Percentiles rank a stretch among this genome's conserved stretches.
These are phyloP conservation scores for Liposcelis brunnea DNA, from an alignment of 2,888 invertebrate species.

Conservation along the genomic window DNA sequence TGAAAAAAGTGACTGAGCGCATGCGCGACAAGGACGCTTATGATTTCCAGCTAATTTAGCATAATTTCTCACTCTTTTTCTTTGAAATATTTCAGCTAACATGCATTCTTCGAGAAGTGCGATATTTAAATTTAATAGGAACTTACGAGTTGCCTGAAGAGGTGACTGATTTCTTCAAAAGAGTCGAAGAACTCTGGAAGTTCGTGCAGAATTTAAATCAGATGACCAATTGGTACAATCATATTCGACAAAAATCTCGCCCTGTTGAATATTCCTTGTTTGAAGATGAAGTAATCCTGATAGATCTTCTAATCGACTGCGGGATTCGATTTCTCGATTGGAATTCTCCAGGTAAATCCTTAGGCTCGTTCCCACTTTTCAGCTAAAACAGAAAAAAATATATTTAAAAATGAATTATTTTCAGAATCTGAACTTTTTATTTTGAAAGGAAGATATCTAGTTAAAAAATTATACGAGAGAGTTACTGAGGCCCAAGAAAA, in stretches of 20 bases:
- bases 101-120: constrained; percentile 61
- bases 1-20: no score
- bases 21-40: no score
- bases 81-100: constrained; percentile 46
- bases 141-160: constrained; percentile 45
- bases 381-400: no score
- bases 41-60: no score
- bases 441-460: constrained; percentile 43
- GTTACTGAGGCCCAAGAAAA: constrained; percentile 50
- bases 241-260: constrained; percentile 51
- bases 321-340: constrained; percentile 58
- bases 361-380: no score
- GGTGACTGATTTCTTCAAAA: constrained; percentile 43
- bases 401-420: no score
- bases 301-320: constrained; percentile 49
- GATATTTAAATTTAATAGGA: constrained; percentile 52
- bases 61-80: no score
- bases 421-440: constrained; percentile 47
- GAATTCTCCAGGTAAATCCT: constrained; percentile 54
- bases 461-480: constrained; percentile 53
- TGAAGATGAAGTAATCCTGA: constrained; percentile 51
- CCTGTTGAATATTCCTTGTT: constrained; percentile 63
- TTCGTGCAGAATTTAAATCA: constrained; percentile 20
- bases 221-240: constrained; percentile 43
- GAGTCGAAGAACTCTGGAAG: constrained; percentile 47